These are phyloP conservation scores for Harpagoxenus sublaevis DNA, from an alignment of 2,888 invertebrate genomes.

Conservation along the genomic window DNA sequence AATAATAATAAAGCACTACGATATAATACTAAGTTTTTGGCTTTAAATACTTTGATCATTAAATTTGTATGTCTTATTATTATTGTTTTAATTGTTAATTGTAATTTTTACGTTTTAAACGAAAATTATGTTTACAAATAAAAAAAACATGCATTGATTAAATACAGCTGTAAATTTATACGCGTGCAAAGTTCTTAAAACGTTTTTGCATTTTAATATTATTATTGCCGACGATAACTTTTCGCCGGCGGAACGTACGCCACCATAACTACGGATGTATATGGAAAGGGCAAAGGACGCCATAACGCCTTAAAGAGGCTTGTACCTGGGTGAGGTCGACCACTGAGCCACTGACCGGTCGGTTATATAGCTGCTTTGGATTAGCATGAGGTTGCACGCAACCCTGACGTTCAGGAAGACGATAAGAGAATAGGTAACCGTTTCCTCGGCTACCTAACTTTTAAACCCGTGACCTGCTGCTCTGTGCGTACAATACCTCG, in stretches of 20 bases:
- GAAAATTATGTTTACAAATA: background rate
- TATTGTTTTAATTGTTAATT: background rate
- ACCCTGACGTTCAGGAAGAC: slow-evolving; percentile 83
- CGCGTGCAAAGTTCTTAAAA: background rate
- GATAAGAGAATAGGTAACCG: slow-evolving; percentile 81
- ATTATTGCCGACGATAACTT: slow-evolving; percentile 1
- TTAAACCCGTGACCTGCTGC: slow-evolving; percentile 62
- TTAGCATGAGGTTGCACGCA: slow-evolving; percentile 85
- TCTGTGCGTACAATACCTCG: slow-evolving; percentile 64
- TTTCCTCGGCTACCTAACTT: slow-evolving; percentile 74
- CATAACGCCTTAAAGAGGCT: slow-evolving; percentile 34
- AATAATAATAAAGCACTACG: background rate
- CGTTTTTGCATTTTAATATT: background rate
- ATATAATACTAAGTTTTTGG: background rate
- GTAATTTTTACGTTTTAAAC: background rate
- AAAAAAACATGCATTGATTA: background rate
- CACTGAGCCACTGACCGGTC: slow-evolving; percentile 82
- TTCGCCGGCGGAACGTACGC: background rate
- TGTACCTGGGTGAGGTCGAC: slow-evolving; percentile 75
- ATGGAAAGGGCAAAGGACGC: slow-evolving; percentile 34
- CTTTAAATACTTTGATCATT: background rate
- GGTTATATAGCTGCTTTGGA: slow-evolving; percentile 80
- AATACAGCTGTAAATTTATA: background rate
- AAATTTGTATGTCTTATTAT: background rate
- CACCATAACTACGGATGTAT: slow-evolving; percentile 6